Base-by-base conservation (phyloP, 2,888 invertebrate genomes). In the Phasia obesa region DNA sequence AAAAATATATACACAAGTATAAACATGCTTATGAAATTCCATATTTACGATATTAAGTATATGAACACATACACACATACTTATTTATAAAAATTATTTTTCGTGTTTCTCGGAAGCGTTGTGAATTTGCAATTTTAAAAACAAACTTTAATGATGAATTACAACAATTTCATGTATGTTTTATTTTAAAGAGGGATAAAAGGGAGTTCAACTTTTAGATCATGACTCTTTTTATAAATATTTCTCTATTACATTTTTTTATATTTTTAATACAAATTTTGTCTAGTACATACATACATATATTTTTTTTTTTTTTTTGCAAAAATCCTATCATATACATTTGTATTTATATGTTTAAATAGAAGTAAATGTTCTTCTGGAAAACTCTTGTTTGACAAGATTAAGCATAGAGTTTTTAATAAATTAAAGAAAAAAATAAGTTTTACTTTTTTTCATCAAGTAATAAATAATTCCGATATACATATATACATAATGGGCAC, bases 351-450 rank as follows among this genome's bases (percentile, higher is more conserved):
- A 7, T 19, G n/a, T 38, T 64, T 31, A 2, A 31, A 35, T 57
- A 73, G 62, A 73, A 51, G 23, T 42, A 19, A 73, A 42, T 73
- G 15, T 42, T 9, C 11, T 4, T 11, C 35, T 2, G 9, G 11
- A 35, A 35, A 35, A 35, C 35, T 38, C 44, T 3, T 27, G 17
- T 38, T 71, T 64, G 64, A 70, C 55, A 70, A 35, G 35, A 35
- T 35, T 35, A 35, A 78, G 55, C 49, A 78, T 47, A 64, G 35
- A 57, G 11, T 49, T 42, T 27, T 55, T n/a, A 70, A 70, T 49
- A 70, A 59, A 70, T 44, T 15, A 57, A 57, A 21, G 11, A 59
- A 49, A 35, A n/a, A 4, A 38, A 59, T 7, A 38, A 4, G 23
- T 23, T 53, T 51, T 42, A 53, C 3, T 51, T 62, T 23, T 47